Evolutionary conservation across 2,888 invertebrate species (phyloP), one percentile per base, ranked within the genome.

Genomic region (Andrena haemorrhoa): DNA sequence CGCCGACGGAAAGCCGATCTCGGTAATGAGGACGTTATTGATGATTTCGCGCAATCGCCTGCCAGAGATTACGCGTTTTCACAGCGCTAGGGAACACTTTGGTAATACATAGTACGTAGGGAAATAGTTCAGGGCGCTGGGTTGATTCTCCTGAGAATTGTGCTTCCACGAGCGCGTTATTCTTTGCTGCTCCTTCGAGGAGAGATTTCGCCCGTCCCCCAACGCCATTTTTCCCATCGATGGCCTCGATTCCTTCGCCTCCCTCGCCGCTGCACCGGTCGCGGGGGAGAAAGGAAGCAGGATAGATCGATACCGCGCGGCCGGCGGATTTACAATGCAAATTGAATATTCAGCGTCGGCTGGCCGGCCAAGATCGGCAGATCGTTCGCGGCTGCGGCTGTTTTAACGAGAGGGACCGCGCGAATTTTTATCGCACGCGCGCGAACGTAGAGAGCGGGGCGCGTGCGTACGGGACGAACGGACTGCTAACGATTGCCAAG

Each of bases 401-500:
- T 65, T 86, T 70, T 72, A 83, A 76, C 69, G 82, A 87, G 75
- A 76, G 77, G 72, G 70, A 71, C 66, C 77, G 56, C 77, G 56
- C 76, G 70, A 79, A 79, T 79, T 82, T 84, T 79, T 68, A 74
- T 79, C 82, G 68, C 79, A 64, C 74, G 87, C 73, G 75, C 61
- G 75, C 73, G 58, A 47, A 64, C 53, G 20, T 6, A 8, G 47
- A 47, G 63, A 64, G 26, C 51, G 60, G 66, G 26, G 49, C 71
- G 64, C 83, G 75, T 70, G 79, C 78, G 63, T 82, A 78, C 65
- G 73, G 41, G 64, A 47, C 63, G 63, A 66, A 63, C 47, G 51
- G 33, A 26, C 61, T 47, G 89, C 89, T 92, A 93, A 93, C 92
- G 92, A 93, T 93, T 90, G 91, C 90, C 89, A 84, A 89, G 89